Conservation (phyloP, 2,888 invertebrate genomes). For the Tachina grossa region DNA sequence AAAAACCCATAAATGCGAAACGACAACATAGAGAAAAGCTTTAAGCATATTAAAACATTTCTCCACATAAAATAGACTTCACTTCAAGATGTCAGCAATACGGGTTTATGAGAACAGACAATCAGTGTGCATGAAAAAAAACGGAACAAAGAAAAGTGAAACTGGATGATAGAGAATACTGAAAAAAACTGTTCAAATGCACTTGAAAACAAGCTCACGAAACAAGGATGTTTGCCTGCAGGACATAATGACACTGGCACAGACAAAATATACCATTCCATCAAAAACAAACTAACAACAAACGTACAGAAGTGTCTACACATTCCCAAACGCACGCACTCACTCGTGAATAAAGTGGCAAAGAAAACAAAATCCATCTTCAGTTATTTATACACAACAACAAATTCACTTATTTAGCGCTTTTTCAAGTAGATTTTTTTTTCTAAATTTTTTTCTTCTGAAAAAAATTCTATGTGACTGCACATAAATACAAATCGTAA, state of each 20-base stretch:
- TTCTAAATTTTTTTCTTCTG: slow-evolving; percentile 10
- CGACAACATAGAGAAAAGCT: slow-evolving; percentile 17
- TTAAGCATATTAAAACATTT: slow-evolving; percentile 54
- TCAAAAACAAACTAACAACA: slow-evolving; percentile 30
- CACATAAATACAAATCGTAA: slow-evolving; percentile 56
- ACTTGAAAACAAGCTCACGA: slow-evolving; percentile 64
- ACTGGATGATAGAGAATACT: not conserved
- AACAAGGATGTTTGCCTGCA: slow-evolving; percentile 68
- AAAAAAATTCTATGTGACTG: slow-evolving; percentile 33
- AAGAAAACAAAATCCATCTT: slow-evolving; percentile 33
- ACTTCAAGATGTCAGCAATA: slow-evolving; percentile 67
- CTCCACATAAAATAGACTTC: slow-evolving; percentile 47
- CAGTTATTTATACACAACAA: slow-evolving; percentile 58
- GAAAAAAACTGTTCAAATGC: slow-evolving; percentile 34
- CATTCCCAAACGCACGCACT: not conserved
- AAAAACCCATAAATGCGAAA: not conserved
- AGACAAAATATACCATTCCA: slow-evolving; percentile 55
- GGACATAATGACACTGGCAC: slow-evolving; percentile 70
- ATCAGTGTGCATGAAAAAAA: slow-evolving; percentile 10
- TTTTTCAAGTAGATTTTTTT: slow-evolving; percentile 37
- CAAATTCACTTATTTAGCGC: slow-evolving; percentile 71
- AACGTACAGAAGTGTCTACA: slow-evolving; percentile 4
- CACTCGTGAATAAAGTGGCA: not conserved
- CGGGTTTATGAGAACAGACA: slow-evolving; percentile 37
- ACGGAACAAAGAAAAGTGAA: slow-evolving; percentile 60